Base-by-base conservation (phyloP, 1,140 invertebrate species). In the Brachionus asplanchnoidis region DNA sequence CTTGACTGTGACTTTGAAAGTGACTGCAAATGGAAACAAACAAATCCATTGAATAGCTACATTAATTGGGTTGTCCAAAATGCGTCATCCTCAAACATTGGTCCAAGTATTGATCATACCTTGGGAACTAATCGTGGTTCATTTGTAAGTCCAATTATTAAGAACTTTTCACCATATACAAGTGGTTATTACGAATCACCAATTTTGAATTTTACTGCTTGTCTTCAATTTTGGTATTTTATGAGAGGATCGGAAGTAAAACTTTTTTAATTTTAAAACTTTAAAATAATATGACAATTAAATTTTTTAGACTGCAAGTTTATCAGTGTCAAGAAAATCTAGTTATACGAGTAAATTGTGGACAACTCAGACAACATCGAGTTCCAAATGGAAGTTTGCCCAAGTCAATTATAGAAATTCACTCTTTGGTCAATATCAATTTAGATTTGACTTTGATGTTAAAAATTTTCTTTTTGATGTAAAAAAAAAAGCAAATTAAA, bases 71-170 rank as follows among this genome's bases (percentile, higher is more conserved):
- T 46, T 40, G 28, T 82, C 1, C 17, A 44, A 11, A 82, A 82
- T 36, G 79, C 79, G 11, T 42, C 53, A 40, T 26, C 32, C 17
- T 28, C n/a, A 3, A 20, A 9, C 11, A 60, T 40, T 44, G 88
- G 88, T 28, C 88, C 88, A 17, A 85, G 42, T n/a, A 70, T 70
- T 26, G 89, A 89, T 85, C 88, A 89, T 77, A 89, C 88, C 7
- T 85, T 87, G 12, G 85, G 86, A 12, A 87, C 68, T 32, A 87
- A 73, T 87, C 87, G 87, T 32, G 82, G 82, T 14, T 70, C 60
- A 44, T 84, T 50, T 70, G 28, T 84, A 6, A 68, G 53, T 23
- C 79, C 79, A 44, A 28, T 82, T 1, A 65, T 82, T 14, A 77
- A 77, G 50, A 77, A 40, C 36, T 60, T 20, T 80, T 60, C 50